Evolutionary conservation across 2,113 vertebrate genomes (phyloP), one percentile per base, ranked within the genome.

Genomic region (Irena cyanogastra): DNA sequence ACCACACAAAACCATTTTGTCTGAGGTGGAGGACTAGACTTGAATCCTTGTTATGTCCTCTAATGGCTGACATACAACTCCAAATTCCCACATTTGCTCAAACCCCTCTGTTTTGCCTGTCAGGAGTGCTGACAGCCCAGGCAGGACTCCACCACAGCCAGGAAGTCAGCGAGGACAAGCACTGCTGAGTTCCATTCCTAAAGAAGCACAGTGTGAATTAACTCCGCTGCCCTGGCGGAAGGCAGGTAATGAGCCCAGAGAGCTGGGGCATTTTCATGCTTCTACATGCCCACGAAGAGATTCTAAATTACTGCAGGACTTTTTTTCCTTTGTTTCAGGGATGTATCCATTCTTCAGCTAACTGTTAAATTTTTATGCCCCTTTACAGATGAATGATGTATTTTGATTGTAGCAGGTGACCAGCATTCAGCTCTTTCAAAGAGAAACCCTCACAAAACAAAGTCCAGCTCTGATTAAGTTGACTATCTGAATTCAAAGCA

Each of bases 401-500:
- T 90, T 96, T 94, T 88, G 74, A 91, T 50, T 80, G 54, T 64
- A 82, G 87, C 75, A 88, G 79, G 87, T 96, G 91, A 94, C 74
- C 63, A 57, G 66, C 52, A 87, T 75, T 83, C 82, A 71, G 56
- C 23, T 52, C 68, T 95, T 94, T 93, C 42, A 94, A 93, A 92
- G 39, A 45, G 65, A 91, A 96, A 80, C 76, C 41, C 74, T 92
- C 93, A 92, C 83, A 68, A 92, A 95, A 95, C 24, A 21, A 97
- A 90, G 74, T 97, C 91, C 57, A 70, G 85, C 92, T 97, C 96
- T 96, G 96, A 97, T 97, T 96, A 97, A 96, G 75, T 94, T 95
- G 78, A 89, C 86, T 97, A 97, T 98, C 97, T 98, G 96, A 97
- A 98, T 98, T 97, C 98, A 98, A 97, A 94, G 96, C 97, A 98